Evolutionary conservation across 2,797 vertebrate genomes (phyloP).

Genomic region (Mergus octosetaceus): DNA sequence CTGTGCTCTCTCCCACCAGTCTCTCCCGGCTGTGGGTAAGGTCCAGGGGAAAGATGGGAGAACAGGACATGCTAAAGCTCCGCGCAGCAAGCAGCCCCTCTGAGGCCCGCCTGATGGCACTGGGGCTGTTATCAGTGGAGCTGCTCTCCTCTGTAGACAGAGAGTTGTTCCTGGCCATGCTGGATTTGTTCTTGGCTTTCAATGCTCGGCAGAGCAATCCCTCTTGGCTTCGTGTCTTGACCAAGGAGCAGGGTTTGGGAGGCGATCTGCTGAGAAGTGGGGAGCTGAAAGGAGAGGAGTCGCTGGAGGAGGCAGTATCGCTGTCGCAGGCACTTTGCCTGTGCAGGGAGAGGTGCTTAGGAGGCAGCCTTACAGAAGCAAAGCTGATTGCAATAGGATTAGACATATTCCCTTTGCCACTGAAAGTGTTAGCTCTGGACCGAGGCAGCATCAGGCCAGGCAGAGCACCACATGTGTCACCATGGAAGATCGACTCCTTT

Average conservation of each 20-base stretch:
- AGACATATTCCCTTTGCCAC: constrained; percentile 66
- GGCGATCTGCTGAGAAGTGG: constrained; percentile 80
- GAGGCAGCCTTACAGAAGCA: constrained; percentile 72
- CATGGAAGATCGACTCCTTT: constrained; percentile 91
- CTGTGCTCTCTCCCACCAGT: constrained; percentile 38
- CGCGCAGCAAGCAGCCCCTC: constrained; percentile 75
- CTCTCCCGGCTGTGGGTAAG: constrained; percentile 76
- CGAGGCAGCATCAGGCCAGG: constrained; percentile 79
- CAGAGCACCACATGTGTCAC: constrained; percentile 64
- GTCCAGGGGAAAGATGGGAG: constrained; percentile 82
- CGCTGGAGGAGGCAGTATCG: constrained; percentile 84
- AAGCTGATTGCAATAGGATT: constrained; percentile 69
- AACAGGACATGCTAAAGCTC: constrained; percentile 66
- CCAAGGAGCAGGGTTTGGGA: constrained; percentile 73
- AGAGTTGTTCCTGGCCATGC: constrained; percentile 85
- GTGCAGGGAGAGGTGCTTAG: constrained; percentile 70
- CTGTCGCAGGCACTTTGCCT: constrained; percentile 83
- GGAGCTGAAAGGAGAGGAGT: constrained; percentile 86
- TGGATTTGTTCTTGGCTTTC: constrained; percentile 70
- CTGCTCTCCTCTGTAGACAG: constrained; percentile 91
- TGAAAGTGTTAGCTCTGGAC: constrained; percentile 78
- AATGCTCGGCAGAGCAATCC: constrained; percentile 80
- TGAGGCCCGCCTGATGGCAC: constrained; percentile 82
- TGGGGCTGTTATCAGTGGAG: constrained; percentile 91
- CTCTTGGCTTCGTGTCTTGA: constrained; percentile 86